Conservation (phyloP, 1,140 invertebrate species). For the Glomeris maerens region DNA sequence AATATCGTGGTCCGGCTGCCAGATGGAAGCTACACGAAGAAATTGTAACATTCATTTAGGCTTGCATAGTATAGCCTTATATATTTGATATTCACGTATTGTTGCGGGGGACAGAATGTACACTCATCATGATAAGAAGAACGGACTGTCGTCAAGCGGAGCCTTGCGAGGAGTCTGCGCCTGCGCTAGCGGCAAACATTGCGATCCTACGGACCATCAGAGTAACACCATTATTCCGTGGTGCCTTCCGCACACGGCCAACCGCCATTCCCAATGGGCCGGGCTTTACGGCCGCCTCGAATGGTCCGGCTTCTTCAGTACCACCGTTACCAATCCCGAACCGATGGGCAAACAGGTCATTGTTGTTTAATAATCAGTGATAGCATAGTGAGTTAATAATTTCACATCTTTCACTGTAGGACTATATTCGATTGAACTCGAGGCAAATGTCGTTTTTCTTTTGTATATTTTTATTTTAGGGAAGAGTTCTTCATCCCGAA, state of each 20-base stretch:
- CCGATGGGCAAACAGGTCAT: conserved; percentile 75
- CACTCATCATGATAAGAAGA: conserved; percentile 52
- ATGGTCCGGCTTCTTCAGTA: conserved; percentile 74
- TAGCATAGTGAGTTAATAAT: too few relatives aligned
- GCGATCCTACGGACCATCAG: conserved; percentile 58
- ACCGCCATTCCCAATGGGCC: conserved; percentile 74
- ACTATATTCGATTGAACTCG: too few relatives aligned
- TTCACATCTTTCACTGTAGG: too few relatives aligned
- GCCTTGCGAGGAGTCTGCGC: conserved; percentile 59
- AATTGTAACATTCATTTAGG: conserved; percentile 36
- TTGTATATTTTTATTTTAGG: conserved; percentile 5
- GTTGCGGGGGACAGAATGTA: conserved; percentile 40
- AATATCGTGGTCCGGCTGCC: conserved; percentile 54
- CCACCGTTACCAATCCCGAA: conserved; percentile 68
- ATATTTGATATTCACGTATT: neutral
- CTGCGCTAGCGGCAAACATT: conserved; percentile 46
- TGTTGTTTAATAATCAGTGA: too few relatives aligned
- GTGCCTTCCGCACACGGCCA: conserved; percentile 77
- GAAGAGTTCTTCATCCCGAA: conserved; percentile 20
- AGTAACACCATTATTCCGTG: conserved; percentile 76
- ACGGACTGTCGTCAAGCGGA: conserved; percentile 42
- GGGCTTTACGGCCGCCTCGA: conserved; percentile 57
- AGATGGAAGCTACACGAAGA: conserved; percentile 50
- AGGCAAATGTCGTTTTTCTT: too few relatives aligned
- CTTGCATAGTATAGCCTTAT: neutral